Percentiles rank a stretch among this genome's conserved stretches.
phyloP scores from a whole-genome alignment of 2,888 invertebrate genomes.

The Ecliptopera silaceata region DNA sequence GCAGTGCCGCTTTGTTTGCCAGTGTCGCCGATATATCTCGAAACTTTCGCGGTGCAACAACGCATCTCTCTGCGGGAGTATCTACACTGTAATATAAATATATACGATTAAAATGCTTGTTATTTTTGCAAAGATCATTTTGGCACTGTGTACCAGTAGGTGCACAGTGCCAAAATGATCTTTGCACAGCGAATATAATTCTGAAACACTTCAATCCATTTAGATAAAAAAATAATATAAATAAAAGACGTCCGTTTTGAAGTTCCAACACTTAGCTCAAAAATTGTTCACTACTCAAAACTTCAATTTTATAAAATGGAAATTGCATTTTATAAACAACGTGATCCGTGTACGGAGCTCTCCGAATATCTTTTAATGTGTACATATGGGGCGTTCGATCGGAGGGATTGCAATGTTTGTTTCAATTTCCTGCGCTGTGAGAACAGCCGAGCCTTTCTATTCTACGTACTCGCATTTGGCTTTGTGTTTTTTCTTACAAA shows the following conservation, averaged over 20 bases:
- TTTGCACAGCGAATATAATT: not conserved
- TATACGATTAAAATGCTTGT: slow-evolving; percentile 39
- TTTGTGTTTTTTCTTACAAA: slow-evolving; percentile 33
- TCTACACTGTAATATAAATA: slow-evolving; percentile 47
- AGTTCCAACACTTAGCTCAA: too few species aligned
- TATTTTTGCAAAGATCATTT: too few species aligned
- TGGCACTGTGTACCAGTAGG: too few species aligned
- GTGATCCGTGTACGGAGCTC: slow-evolving; percentile 11
- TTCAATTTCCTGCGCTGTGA: slow-evolving; percentile 71
- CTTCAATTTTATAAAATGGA: slow-evolving; percentile 1
- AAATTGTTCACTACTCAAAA: not conserved
- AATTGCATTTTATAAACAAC: slow-evolving; percentile 13
- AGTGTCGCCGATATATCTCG: slow-evolving; percentile 77
- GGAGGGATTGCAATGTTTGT: slow-evolving; percentile 74
- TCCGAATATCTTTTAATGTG: slow-evolving; percentile 46
- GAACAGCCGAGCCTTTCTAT: slow-evolving; percentile 56
- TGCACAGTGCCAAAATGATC: not conserved
- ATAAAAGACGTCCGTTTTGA: too few species aligned
- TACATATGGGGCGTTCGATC: slow-evolving; percentile 48
- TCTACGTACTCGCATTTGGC: slow-evolving; percentile 41
- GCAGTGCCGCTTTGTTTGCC: slow-evolving; percentile 71
- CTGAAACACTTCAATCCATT: not conserved
- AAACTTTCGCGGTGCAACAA: slow-evolving; percentile 70
- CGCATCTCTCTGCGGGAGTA: slow-evolving; percentile 52
- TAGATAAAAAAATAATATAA: not conserved